These are phyloP conservation scores for Sinopyrophorus schimmeli DNA, from an alignment of 2,888 invertebrate genomes.

Conservation along the genomic window DNA sequence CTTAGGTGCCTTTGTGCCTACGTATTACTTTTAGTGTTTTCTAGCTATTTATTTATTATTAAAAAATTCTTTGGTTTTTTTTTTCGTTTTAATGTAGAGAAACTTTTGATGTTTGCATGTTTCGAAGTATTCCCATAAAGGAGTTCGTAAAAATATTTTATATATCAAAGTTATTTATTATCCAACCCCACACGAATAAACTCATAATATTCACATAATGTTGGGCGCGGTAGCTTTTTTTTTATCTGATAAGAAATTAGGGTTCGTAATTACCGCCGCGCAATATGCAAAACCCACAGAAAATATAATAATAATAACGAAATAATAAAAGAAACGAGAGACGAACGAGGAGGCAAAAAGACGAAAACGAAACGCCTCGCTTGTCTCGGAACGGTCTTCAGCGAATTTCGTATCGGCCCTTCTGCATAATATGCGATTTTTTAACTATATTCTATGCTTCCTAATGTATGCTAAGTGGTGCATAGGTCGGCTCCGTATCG, in stretches of 20 bases:
- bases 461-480: slow-evolving; percentile 47
- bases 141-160: slow-evolving; percentile 51
- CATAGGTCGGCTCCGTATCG: slow-evolving; percentile 35
- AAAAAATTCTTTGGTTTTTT: too few species aligned
- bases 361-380: slow-evolving; percentile 21
- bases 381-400: slow-evolving; percentile 15
- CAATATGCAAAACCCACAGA: slow-evolving; percentile 30
- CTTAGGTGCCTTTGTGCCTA: too few species aligned
- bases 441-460: slow-evolving; percentile 32
- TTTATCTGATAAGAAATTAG: slow-evolving; percentile 45
- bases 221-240: slow-evolving; percentile 42
- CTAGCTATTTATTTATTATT: too few species aligned
- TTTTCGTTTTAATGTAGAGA: too few species aligned
- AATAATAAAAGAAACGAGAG: too few species aligned
- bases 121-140: slow-evolving; percentile 47
- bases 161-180: slow-evolving; percentile 50
- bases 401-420: slow-evolving; percentile 14
- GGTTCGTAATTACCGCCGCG: slow-evolving; percentile 35
- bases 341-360: slow-evolving; percentile 15
- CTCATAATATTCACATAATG: slow-evolving; percentile 37
- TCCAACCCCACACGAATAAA: slow-evolving; percentile 44
- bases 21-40: too few species aligned
- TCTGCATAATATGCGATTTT: slow-evolving; percentile 23
- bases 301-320: slow-evolving; percentile 26
- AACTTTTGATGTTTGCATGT: slow-evolving; percentile 47